Evolutionary conservation across 2,113 vertebrate species (phyloP), one percentile per base, ranked within the genome.

Genomic region (Apaloderma vittatum): DNA sequence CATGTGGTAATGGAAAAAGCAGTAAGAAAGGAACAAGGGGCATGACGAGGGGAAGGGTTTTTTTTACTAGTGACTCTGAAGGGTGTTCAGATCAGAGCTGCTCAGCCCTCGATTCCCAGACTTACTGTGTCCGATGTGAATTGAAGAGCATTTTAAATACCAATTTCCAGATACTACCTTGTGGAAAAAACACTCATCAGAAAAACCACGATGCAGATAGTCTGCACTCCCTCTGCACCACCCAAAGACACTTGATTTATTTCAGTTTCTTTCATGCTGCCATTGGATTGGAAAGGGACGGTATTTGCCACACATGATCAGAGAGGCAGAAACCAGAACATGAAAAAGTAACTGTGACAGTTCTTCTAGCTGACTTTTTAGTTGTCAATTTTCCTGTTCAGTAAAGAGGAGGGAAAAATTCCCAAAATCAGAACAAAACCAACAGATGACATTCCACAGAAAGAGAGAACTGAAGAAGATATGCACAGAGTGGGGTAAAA

Each of bases 111-210:
- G 8, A 34, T n/a, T 58, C 54, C 14, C n/a, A 66, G 54, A 24
- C 8, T 75, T 15, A 17, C 27, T 15, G 21, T 1, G 0, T 37
- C 11, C 2, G 3, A 8, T 36, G 46, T 8, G 13, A 68, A 15
- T 18, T 7, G 23, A 51, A 49, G 6, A 82, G 24, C 11, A 4
- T 36, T 66, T 61, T 27, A 58, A 48, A 48, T 5, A 48, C 1
- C 3, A 1, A 22, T 57, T 86, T 68, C 24, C 73, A 79, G 52
- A 22, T 12, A 59, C 2, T 34, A 17, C 9, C 74, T 45, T 12
- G 23, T 21, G 45, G 34, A 27, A 95, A 74, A 74, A 67, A 0
- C 14, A 58, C 32, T 13, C 15, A 11, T 26, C 27, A 17, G 12
- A 67, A 12, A 5, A 15, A 7, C 34, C 29, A 54, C 8, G 48